A percentile compares a stretch with the other conserved stretches of the same genome.
Evolutionary conservation across 2,888 invertebrate genomes (phyloP).

Genomic region (Cinara cedri): DNA sequence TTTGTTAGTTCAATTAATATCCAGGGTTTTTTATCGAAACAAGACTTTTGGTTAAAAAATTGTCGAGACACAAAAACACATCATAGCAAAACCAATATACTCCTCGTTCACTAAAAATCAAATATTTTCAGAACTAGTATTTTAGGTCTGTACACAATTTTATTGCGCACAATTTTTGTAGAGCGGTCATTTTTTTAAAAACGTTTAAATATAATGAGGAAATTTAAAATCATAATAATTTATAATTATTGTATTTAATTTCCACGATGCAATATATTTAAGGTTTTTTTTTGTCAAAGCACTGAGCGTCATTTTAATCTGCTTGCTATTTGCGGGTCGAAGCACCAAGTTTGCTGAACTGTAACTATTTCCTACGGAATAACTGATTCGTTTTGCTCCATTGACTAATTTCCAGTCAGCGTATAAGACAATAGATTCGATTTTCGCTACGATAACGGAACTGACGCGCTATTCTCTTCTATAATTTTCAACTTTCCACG

Average conservation of each 20-base stretch:
- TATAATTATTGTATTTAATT: neutral
- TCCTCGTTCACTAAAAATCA: too few relatives aligned
- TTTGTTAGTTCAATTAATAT: too few relatives aligned
- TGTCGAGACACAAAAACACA: too few relatives aligned
- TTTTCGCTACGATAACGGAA: constrained; percentile 17
- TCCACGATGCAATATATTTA: neutral
- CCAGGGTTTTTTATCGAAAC: too few relatives aligned
- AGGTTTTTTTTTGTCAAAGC: neutral
- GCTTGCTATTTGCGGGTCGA: neutral
- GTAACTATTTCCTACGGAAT: constrained; percentile 35
- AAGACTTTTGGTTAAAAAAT: too few relatives aligned
- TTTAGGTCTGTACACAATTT: too few relatives aligned
- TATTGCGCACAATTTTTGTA: too few relatives aligned
- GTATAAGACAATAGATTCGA: constrained; percentile 8
- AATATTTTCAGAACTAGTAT: too few relatives aligned
- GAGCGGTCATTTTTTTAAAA: too few relatives aligned
- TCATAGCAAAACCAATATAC: too few relatives aligned
- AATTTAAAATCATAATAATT: too few relatives aligned
- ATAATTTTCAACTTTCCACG: constrained; percentile 25
- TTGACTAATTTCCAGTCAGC: constrained; percentile 29
- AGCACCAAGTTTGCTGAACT: constrained; percentile 24
- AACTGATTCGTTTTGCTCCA: constrained; percentile 45
- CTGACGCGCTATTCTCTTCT: neutral
- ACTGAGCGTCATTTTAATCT: constrained; percentile 16
- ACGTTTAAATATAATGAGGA: too few relatives aligned